Evolutionary conservation across 2,797 vertebrate genomes (phyloP).

Genomic region (Iguana delicatissima): DNA sequence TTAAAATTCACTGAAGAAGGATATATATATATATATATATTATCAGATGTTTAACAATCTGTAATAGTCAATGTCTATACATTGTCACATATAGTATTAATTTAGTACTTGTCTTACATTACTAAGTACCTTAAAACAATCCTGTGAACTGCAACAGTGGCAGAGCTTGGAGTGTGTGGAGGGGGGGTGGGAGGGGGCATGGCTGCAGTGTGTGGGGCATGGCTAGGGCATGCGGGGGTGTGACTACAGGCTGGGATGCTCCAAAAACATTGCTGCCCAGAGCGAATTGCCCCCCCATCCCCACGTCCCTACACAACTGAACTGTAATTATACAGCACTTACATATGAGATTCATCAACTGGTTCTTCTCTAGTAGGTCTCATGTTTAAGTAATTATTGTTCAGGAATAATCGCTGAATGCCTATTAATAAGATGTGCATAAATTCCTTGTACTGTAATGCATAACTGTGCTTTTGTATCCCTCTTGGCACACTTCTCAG

Average conservation of each 20-base stretch:
- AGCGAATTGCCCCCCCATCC: too few species aligned
- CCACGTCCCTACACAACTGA: background rate
- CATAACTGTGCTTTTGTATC: background rate
- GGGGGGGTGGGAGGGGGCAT: too few species aligned
- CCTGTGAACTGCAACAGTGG: background rate
- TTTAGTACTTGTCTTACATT: background rate
- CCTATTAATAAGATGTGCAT: constrained; percentile 50
- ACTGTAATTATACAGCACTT: background rate
- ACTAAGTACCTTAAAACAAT: constrained; percentile 27
- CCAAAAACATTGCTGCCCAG: too few species aligned
- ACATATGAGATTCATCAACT: constrained; percentile 29
- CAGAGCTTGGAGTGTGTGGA: too few species aligned
- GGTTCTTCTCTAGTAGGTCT: constrained; percentile 38
- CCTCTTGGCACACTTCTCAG: constrained; percentile 5
- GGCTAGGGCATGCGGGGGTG: too few species aligned
- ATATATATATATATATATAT: too few species aligned
- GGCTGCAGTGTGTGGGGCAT: too few species aligned
- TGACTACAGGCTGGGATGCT: too few species aligned
- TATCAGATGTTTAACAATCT: background rate
- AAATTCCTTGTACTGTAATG: background rate
- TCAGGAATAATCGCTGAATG: constrained; percentile 37
- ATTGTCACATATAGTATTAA: background rate
- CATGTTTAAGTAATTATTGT: constrained; percentile 38
- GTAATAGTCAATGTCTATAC: background rate
- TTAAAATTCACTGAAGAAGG: background rate